phyloP scores from a whole-genome alignment of 2,888 invertebrate species.

The Dicyrtomina minuta region DNA sequence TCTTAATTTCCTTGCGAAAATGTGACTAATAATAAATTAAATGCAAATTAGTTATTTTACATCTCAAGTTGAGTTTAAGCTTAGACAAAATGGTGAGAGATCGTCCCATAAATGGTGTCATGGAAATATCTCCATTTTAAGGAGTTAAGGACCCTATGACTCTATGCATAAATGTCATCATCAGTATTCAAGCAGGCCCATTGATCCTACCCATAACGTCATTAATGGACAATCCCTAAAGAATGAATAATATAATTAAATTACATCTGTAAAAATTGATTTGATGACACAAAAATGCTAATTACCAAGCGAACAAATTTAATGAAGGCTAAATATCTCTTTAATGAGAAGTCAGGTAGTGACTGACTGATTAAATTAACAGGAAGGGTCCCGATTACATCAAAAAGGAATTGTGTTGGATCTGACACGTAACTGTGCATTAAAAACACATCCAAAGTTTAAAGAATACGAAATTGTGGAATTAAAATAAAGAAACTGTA shows the following conservation, averaged over 20 bases:
- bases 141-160: too few species aligned
- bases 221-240: too few species aligned
- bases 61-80: neutral
- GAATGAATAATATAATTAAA: too few species aligned
- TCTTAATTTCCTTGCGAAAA: conserved; percentile 33
- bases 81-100: too few species aligned
- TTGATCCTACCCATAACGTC: too few species aligned
- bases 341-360: neutral
- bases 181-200: too few species aligned
- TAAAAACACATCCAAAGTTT: too few species aligned
- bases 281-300: neutral
- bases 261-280: too few species aligned
- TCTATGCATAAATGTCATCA: too few species aligned
- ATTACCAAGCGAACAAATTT: conserved; percentile 24
- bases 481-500: neutral
- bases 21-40: conserved; percentile 26
- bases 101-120: too few species aligned
- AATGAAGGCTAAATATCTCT: conserved; percentile 6
- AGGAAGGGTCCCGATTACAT: conserved; percentile 7
- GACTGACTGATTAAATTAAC: neutral
- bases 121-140: too few species aligned
- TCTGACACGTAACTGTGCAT: conserved; percentile 11
- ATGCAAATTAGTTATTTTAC: neutral
- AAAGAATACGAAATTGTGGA: too few species aligned
- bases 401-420: conserved; percentile 4